phyloP scores from a whole-genome alignment of 2,888 invertebrate species.

The Xiphydria camelus region DNA sequence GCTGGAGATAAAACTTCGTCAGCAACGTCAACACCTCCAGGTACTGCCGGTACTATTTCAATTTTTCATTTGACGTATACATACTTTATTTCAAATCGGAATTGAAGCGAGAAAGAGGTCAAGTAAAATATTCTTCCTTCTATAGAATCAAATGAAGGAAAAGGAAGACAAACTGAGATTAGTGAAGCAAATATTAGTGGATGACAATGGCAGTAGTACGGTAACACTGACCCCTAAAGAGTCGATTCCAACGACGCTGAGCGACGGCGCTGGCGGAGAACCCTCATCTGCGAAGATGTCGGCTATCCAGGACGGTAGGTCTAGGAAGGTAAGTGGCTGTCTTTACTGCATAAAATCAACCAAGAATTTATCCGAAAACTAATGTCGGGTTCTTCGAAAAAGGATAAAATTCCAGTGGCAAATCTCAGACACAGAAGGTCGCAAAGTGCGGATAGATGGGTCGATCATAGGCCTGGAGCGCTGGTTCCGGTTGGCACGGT shows the following conservation, averaged over 20 bases:
- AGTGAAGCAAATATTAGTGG: slow-evolving; percentile 65
- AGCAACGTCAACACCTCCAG: slow-evolving; percentile 63
- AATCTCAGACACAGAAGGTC: slow-evolving; percentile 80
- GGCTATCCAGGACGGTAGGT: slow-evolving; percentile 26
- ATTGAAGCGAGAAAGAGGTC: neutral
- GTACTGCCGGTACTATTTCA: too few species aligned
- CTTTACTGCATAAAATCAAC: neutral
- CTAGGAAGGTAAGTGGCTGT: slow-evolving; percentile 22
- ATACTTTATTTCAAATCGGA: slow-evolving; percentile 1
- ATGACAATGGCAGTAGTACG: slow-evolving; percentile 49
- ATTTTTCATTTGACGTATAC: too few species aligned
- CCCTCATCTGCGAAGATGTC: slow-evolving; percentile 25
- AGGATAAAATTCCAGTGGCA: slow-evolving; percentile 68
- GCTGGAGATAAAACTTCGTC: slow-evolving; percentile 65
- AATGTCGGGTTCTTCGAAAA: neutral
- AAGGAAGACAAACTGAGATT: slow-evolving; percentile 66
- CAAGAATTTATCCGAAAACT: too few species aligned
- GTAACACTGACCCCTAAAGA: slow-evolving; percentile 15
- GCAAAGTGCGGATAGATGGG: slow-evolving; percentile 79
- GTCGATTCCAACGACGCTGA: slow-evolving; percentile 20
- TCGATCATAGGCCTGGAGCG: slow-evolving; percentile 84
- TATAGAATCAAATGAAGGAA: slow-evolving; percentile 62
- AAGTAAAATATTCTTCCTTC: neutral
- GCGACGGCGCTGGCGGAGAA: slow-evolving; percentile 23
- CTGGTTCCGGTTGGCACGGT: slow-evolving; percentile 86